Evolutionary conservation across 1,140 invertebrate species (phyloP).

Genomic region (Ooceraea biroi): DNA sequence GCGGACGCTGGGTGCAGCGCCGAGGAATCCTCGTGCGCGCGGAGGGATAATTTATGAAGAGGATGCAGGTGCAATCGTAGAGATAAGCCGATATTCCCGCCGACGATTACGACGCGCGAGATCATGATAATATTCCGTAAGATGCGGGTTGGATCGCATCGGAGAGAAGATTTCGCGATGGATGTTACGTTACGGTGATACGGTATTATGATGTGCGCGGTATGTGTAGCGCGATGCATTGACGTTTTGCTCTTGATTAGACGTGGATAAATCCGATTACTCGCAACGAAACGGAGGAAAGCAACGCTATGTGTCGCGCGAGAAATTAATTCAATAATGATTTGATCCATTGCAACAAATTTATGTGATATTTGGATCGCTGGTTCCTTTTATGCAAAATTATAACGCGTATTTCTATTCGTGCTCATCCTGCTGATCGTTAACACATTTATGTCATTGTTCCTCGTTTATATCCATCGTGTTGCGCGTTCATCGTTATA

Average conservation of each 20-base stretch:
- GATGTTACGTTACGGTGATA: not conserved
- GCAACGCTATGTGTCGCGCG: too few relatives aligned
- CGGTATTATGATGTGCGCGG: not conserved
- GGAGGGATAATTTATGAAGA: slow-evolving; percentile 43
- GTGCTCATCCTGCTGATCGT: not conserved
- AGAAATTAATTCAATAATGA: too few relatives aligned
- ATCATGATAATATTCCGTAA: not conserved
- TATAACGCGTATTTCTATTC: not conserved
- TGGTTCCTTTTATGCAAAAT: not conserved
- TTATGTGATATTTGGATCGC: not conserved
- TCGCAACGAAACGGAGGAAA: too few relatives aligned
- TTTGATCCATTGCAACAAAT: not conserved
- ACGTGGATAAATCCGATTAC: too few relatives aligned
- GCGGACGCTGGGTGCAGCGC: not conserved
- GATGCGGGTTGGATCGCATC: slow-evolving; percentile 9
- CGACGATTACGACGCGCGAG: slow-evolving; percentile 10
- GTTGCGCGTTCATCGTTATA: not conserved
- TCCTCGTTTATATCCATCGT: not conserved
- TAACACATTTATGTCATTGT: slow-evolving; percentile 1
- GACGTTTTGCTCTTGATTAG: too few relatives aligned
- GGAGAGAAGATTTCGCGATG: not conserved
- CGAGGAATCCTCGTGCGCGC: not conserved
- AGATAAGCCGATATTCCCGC: slow-evolving; percentile 28
- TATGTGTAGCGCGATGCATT: too few relatives aligned
- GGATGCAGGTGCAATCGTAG: not conserved